Base-by-base conservation (phyloP, 2,797 vertebrate species). In the Muraenolepis orangiensis region DNA sequence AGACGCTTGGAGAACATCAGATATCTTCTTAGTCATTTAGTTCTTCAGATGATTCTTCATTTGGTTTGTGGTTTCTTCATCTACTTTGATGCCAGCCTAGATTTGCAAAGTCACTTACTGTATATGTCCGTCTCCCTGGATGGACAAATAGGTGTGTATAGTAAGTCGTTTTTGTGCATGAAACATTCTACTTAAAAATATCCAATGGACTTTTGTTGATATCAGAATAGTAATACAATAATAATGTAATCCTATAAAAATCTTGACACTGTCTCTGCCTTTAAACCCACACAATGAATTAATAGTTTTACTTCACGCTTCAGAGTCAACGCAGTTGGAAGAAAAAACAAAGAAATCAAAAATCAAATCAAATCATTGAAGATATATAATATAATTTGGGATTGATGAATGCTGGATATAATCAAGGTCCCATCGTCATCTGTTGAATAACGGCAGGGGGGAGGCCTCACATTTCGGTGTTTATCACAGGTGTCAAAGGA, bases 401-500 rank as follows among this genome's bases (percentile, higher is more conserved):
- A 7, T 57, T 57, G 51, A 57, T 57, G 51, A 23, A 57, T 8
- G 18, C 20, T 23, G 1, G n/a, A 57, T 57, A 57, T 57, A 57
- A 57, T 57, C 51, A 23, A 57, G 51, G 51, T 57, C n/a, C n/a
- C 18, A 57, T 23, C 18, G 51, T 51, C 46, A 51, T 51, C 46
- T 57, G 23, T 23, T 57, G 51, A 57, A 57, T 57, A 23, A n/a
- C n/a, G 2, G 51, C 7, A 18, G 16, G 42, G 42, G 32, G 40
- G 20, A 10, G 23, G n/a, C 20, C 51, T 57, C 20, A 57, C 51
- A 57, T 57, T 4, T 57, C 20, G 10, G 8, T 57, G 23, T 57
- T 57, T 23, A 57, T 57, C 51, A 57, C 51, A 57, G 51, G 51
- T 57, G 51, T 57, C 51, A 57, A 57, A 57, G 51, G 51, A 57